Evolutionary conservation across 2,113 vertebrate genomes (phyloP).

Genomic region (Syrmaticus mikado): DNA sequence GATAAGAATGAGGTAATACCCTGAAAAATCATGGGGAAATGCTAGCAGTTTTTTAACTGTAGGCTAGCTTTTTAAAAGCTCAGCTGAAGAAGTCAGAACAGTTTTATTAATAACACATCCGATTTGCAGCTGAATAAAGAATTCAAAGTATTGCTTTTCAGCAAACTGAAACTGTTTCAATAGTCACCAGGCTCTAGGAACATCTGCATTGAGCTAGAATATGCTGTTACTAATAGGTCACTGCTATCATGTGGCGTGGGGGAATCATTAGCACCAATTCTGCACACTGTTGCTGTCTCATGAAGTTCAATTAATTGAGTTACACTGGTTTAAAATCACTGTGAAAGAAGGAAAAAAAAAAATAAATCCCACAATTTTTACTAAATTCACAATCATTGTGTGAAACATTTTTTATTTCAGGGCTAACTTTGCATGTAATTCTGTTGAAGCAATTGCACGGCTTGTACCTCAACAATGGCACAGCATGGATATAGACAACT

Average conservation of each 20-base stretch:
- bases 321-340: neutral
- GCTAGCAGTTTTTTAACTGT: neutral
- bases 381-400: neutral
- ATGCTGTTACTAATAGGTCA: fast-evolving
- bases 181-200: neutral
- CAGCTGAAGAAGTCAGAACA: neutral
- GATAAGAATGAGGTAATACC: neutral
- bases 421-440: neutral
- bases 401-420: neutral
- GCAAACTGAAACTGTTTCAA: neutral
- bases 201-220: neutral
- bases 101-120: neutral
- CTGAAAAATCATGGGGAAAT: neutral
- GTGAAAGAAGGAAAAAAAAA: neutral
- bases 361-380: neutral
- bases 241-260: neutral
- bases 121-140: neutral
- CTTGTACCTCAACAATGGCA: neutral
- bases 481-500: neutral
- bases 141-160: neutral
- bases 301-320: neutral
- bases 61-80: neutral
- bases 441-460: neutral
- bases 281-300: neutral
- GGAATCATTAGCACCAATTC: neutral